phyloP scores from a whole-genome alignment of 2,888 invertebrate species.

The Campoplex nolae region DNA sequence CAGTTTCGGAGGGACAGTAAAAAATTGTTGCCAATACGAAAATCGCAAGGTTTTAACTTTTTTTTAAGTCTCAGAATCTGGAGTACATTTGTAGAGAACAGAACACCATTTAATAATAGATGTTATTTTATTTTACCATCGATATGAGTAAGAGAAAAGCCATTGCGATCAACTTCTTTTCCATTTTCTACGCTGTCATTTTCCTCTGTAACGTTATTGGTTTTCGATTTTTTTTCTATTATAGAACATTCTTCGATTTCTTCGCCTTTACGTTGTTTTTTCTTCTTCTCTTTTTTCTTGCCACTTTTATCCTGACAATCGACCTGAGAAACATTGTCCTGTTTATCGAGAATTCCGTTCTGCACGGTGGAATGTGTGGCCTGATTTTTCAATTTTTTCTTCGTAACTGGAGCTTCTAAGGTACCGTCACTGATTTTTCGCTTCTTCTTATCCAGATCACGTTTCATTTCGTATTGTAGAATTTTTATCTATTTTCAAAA shows the following conservation, averaged over 20 bases:
- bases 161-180: not conserved
- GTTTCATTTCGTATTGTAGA: conserved; percentile 22
- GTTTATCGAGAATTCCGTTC: conserved; percentile 1
- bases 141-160: not conserved
- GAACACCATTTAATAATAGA: not conserved
- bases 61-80: no score
- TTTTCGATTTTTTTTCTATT: conserved; percentile 33
- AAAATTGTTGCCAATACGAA: no score
- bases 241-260: conserved; percentile 9
- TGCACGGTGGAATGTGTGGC: not conserved
- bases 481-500: conserved; percentile 20
- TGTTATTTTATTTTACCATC: conserved; percentile 22
- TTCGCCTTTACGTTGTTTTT: conserved; percentile 42
- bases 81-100: not conserved
- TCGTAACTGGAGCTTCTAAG: conserved; percentile 30
- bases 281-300: conserved; percentile 63
- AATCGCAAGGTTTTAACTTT: no score
- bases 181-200: conserved; percentile 27
- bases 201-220: not conserved
- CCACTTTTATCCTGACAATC: conserved; percentile 13
- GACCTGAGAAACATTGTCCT: conserved; percentile 12
- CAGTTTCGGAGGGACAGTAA: no score
- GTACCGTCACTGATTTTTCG: conserved; percentile 52
- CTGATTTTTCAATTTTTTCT: conserved; percentile 42
- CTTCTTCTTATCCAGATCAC: conserved; percentile 51